Evolutionary conservation across 1,140 invertebrate genomes (phyloP), one percentile per base, ranked within the genome.

Genomic region (Metopolophium dirhodum): DNA sequence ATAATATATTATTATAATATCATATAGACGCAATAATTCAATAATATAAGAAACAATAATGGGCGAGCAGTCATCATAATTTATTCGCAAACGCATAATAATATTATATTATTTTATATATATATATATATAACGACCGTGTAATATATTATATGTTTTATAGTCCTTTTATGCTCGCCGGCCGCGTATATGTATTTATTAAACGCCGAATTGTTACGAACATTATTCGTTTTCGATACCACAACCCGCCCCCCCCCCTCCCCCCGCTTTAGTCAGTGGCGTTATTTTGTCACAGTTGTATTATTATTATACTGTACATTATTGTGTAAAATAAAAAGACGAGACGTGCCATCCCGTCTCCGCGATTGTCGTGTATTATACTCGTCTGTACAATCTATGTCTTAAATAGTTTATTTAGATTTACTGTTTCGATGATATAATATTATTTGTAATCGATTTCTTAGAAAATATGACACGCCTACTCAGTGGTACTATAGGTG

Each of bases 41-140:
- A 77, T 77, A 77, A 77, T 77, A 77, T 77, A 77, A 77, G 61
- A 77, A 77, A 77, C n/a, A 77, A 77, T 77, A 77, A 77, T 77
- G 30, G 61, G 61, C 61, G 14, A 77, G n/a, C 61, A n/a, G 61
- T 77, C 61, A n/a, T 77, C 61, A n/a, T 77, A 77, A 77, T 77
- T 77, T 77, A 77, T 77, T 77, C 61, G 61, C 14, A 77, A 35
- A 77, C 14, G 61, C 61, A 77, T 77, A 77, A n/a, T 77, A 77
- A 77, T 77, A 35, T 77, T 18, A 68, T 68, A 68, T 68, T 30
- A 68, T 61, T 11, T 47, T 47, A 47, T 9, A 47, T 57, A 57
- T 57, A 61, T 61, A 61, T 61, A 68, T n/a, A 77, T n/a, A 77
- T n/a, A 77, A 77, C n/a, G 61, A 77, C 61, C 30, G 61, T 77